A percentile compares a stretch with the other conserved stretches of the same genome.
Conservation (phyloP, 2,113 vertebrate species). For the Ictalurus furcatus region DNA sequence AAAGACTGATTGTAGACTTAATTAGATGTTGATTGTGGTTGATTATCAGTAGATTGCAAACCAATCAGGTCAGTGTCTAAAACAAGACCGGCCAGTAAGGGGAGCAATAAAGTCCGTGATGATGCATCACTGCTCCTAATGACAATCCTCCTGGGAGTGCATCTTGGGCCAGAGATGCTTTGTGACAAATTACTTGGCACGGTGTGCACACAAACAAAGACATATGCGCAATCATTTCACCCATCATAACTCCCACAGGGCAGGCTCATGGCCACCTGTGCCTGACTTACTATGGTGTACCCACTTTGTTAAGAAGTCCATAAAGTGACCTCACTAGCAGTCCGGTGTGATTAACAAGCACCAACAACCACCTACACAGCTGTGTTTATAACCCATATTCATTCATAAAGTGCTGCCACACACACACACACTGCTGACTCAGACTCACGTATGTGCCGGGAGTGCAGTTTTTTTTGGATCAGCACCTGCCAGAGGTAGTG, state of each 20-base stretch:
- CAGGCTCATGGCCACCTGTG: constrained; percentile 35
- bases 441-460: not conserved
- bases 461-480: not conserved
- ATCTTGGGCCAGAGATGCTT: constrained; percentile 40
- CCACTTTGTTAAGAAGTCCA: constrained; percentile 47
- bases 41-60: constrained; percentile 25
- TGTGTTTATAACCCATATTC: constrained; percentile 46
- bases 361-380: constrained; percentile 7
- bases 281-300: constrained; percentile 22
- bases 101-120: not conserved
- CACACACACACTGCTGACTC: not conserved
- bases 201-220: constrained; percentile 27
- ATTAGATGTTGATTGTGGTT: constrained; percentile 32
- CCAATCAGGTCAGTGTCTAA: not conserved
- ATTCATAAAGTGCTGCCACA: not conserved
- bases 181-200: constrained; percentile 18
- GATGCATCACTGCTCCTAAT: constrained; percentile 9
- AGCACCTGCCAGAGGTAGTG: constrained; percentile 8
- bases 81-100: constrained; percentile 5
- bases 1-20: constrained; percentile 12
- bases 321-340: constrained; percentile 44
- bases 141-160: constrained; percentile 16
- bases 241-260: constrained; percentile 54
- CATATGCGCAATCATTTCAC: constrained; percentile 51
- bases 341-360: constrained; percentile 48